phyloP scores from a whole-genome alignment of 2,113 vertebrate species.

The Myotis yumanensis region DNA sequence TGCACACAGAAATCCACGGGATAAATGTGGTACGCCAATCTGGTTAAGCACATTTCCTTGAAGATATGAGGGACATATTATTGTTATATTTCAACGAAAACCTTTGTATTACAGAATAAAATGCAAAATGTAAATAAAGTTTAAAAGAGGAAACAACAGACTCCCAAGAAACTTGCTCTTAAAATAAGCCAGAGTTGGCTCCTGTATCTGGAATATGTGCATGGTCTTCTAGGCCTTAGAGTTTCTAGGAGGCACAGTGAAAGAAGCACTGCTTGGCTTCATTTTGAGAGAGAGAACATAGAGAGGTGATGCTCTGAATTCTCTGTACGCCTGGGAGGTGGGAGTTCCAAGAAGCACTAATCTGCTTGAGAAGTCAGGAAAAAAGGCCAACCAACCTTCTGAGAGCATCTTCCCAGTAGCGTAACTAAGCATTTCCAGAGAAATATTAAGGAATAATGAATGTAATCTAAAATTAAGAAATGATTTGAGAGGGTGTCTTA shows the following conservation, averaged over 20 bases:
- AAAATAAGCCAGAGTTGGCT: not conserved
- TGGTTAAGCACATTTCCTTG: not conserved
- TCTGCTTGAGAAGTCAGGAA: not conserved
- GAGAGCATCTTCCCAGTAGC: not conserved
- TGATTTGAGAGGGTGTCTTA: not conserved
- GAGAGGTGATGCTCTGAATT: not conserved
- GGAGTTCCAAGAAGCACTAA: not conserved
- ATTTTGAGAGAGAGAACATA: not conserved
- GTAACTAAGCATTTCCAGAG: not conserved
- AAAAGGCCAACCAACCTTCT: not conserved
- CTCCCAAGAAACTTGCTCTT: not conserved
- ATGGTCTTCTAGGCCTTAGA: not conserved
- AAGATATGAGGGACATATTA: not conserved
- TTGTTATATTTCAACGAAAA: constrained; percentile 4
- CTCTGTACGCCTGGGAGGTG: not conserved
- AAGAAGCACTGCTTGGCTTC: not conserved
- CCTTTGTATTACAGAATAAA: not conserved
- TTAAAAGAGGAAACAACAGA: not conserved
- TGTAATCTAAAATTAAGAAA: not conserved
- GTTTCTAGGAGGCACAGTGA: not conserved
- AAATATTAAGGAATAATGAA: not conserved
- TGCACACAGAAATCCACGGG: not conserved
- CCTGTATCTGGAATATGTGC: not conserved
- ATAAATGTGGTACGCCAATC: not conserved
- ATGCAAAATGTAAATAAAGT: not conserved